phyloP scores from a whole-genome alignment of 2,797 vertebrate species.

The Coregonus suidteri region DNA sequence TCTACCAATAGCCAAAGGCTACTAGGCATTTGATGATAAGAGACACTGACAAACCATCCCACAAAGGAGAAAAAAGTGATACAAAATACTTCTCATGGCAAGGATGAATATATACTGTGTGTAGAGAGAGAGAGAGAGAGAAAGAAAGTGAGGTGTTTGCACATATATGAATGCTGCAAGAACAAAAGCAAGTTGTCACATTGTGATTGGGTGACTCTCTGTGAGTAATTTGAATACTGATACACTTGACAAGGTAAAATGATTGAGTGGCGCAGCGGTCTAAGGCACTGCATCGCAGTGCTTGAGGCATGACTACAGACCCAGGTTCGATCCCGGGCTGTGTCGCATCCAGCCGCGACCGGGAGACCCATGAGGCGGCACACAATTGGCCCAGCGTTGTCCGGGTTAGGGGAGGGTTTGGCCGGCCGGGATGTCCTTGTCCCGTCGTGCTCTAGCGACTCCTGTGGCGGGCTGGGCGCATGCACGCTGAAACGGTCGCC shows the following conservation, averaged over 20 bases:
- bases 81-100: background rate
- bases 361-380: too few relatives aligned
- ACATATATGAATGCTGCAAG: background rate
- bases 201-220: constrained; percentile 58
- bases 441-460: too few relatives aligned
- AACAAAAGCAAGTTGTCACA: constrained; percentile 12
- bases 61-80: background rate
- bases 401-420: too few relatives aligned
- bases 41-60: constrained; percentile 41
- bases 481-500: too few relatives aligned
- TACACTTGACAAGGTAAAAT: constrained; percentile 32
- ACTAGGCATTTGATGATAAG: constrained; percentile 25
- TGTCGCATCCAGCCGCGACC: too few relatives aligned
- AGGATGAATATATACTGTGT: background rate
- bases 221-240: constrained; percentile 31
- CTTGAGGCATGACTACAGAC: too few relatives aligned
- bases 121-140: constrained; percentile 17
- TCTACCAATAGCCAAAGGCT: constrained; percentile 17
- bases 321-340: too few relatives aligned
- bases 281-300: too few relatives aligned
- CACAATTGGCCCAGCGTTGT: too few relatives aligned
- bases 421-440: too few relatives aligned
- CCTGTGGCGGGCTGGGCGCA: too few relatives aligned
- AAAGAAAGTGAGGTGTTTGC: constrained; percentile 46
- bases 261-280: background rate